Evolutionary conservation across 2,888 invertebrate species (phyloP), one percentile per base, ranked within the genome.

Genomic region (Xylota segnis): DNA sequence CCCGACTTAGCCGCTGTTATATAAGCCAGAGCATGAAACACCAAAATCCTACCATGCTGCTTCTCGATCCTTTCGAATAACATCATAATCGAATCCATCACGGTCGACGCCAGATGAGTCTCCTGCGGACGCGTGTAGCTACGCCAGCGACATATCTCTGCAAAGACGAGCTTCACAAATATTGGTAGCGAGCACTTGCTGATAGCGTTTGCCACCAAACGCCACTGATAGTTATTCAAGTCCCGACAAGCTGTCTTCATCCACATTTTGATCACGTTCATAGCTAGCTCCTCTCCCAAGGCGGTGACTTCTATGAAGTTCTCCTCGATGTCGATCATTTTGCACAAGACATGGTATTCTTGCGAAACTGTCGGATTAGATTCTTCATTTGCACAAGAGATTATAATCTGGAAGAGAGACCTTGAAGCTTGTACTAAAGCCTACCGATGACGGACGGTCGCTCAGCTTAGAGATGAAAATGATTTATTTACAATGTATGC

Each of bases 41-140:
- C 98, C 50, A 98, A 93, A 0, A 98, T 96, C 87, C 97, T 95
- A 0, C 98, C 98, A 89, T 98, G 98, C 93, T 98, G 98, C 90
- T 97, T 98, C 91, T 99, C 99, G 87, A 99, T 98, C 88, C 98
- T 94, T 90, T 98, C 98, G 90, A 98, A 98, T 12, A 99, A 93
- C 96, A 98, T 96, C 96, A 98, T 98, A 89, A 99, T 99, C 23
- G 97, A 97, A 91, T 98, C 98, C 97, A 98, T 98, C 0, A 99
- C 98, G 0, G 97, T 98, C 16, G 96, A 97, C 0, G 98, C 98
- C 29, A 99, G 93, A 89, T 97, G 96, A 0, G 98, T 98, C 89
- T 98, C 98, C 88, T 97, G 96, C 0, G 98, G 97, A 89, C 97
- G 96, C 0, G 98, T 98, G 91, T 99, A 99, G 88, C 98, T 98